Evolutionary conservation across 2,797 vertebrate genomes (phyloP).

Genomic region (Vireo griseus): DNA sequence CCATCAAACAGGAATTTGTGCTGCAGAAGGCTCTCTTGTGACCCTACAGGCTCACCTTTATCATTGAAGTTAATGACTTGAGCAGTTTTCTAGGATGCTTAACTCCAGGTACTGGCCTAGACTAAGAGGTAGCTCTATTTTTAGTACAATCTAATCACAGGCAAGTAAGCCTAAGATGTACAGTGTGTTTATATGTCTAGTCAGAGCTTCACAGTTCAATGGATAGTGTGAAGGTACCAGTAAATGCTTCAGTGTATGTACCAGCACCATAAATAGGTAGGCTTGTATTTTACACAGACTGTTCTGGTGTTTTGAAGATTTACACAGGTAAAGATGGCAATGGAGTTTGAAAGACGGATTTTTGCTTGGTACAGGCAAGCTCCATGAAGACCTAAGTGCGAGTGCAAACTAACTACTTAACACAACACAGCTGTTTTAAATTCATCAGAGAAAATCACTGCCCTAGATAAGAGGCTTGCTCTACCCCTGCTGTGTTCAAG

Average conservation of each 20-base stretch:
- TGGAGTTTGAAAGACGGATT: not conserved
- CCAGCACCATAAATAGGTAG: not conserved
- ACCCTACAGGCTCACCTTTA: not conserved
- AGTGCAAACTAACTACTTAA: not conserved
- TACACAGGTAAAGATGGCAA: not conserved
- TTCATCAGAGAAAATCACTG: not conserved
- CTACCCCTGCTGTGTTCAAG: not conserved
- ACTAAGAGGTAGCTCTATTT: not conserved
- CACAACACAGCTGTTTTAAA: not conserved
- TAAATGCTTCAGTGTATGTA: not conserved
- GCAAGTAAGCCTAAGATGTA: fast-evolving
- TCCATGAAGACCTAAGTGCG: not conserved
- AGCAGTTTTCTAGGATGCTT: not conserved
- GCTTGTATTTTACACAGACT: not conserved
- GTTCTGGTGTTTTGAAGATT: not conserved
- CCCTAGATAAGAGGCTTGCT: not conserved
- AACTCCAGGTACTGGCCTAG: not conserved
- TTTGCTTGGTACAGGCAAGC: not conserved
- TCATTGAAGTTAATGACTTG: not conserved
- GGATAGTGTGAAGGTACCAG: not conserved
- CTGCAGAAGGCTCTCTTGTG: not conserved
- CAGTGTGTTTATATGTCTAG: not conserved
- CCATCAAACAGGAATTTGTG: not conserved
- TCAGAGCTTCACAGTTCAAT: not conserved
- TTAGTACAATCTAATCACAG: not conserved